These are phyloP conservation scores for Dysdera silvatica DNA, from an alignment of 1,140 invertebrate species.

Conservation along the genomic window DNA sequence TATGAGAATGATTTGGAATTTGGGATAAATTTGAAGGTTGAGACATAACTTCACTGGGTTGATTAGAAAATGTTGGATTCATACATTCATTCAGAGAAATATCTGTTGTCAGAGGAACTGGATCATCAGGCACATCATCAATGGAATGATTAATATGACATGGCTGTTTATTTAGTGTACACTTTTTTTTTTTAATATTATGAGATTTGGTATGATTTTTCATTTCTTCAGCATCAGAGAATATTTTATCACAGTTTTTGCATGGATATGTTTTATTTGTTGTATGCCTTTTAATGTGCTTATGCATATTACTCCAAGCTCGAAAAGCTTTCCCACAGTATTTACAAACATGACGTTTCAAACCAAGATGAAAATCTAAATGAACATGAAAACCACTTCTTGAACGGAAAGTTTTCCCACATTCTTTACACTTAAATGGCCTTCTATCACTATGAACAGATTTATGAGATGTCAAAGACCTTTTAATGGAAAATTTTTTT, in stretches of 20 bases:
- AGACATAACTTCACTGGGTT: constrained; percentile 10
- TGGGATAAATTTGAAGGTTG: constrained; percentile 19
- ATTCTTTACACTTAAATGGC: constrained; percentile 28
- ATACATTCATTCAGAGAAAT: background rate
- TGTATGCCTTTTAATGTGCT: constrained; percentile 47
- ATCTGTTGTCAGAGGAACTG: background rate
- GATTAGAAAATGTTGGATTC: background rate
- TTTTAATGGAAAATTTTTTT: constrained; percentile 45
- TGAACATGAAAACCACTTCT: constrained; percentile 27
- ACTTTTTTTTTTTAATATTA: constrained; percentile 2
- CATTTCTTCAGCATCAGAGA: constrained; percentile 93
- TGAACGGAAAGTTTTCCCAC: constrained; percentile 29
- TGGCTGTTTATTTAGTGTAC: background rate
- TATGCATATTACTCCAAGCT: constrained; percentile 29
- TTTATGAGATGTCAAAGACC: constrained; percentile 28
- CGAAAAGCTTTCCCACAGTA: constrained; percentile 26
- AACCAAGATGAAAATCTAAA: constrained; percentile 30
- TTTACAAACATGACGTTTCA: constrained; percentile 28
- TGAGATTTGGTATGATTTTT: constrained; percentile 69
- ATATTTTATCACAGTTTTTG: constrained; percentile 83
- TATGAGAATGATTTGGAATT: constrained; percentile 19
- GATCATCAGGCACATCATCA: background rate
- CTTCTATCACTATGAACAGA: constrained; percentile 19
- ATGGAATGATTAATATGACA: background rate
- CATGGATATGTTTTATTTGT: constrained; percentile 92